Conservation (phyloP, 2,797 vertebrate species). For the Ibycter americanus region DNA sequence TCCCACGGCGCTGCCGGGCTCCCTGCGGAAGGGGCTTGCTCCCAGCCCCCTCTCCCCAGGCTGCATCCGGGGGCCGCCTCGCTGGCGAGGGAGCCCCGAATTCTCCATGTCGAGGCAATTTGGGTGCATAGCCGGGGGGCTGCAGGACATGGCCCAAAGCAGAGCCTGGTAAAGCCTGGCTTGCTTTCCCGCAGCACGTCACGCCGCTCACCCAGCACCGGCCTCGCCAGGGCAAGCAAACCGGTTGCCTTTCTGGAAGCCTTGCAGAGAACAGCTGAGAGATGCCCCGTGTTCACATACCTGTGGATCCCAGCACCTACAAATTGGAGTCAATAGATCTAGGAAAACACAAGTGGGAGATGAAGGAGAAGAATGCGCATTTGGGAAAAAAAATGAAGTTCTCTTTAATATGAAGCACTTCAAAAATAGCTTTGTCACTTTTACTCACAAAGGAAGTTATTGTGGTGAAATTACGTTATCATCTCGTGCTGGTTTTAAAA, state of each 20-base stretch:
- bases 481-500: slow-evolving; percentile 40
- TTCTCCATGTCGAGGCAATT: fast-evolving
- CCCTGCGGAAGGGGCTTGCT: fast-evolving
- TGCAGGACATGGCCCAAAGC: too few relatives aligned
- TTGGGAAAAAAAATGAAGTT: not conserved
- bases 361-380: not conserved
- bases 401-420: not conserved
- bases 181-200: fast-evolving
- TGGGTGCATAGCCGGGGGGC: fast-evolving
- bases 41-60: not conserved
- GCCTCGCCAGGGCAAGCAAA: not conserved
- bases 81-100: fast-evolving
- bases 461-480: slow-evolving; percentile 35
- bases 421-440: slow-evolving; percentile 43
- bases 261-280: fast-evolving
- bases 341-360: not conserved
- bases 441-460: slow-evolving; percentile 47
- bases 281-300: fast-evolving
- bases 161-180: fast-evolving
- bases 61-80: not conserved
- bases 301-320: fast-evolving
- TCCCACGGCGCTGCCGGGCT: not conserved
- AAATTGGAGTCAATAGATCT: fast-evolving
- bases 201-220: not conserved
- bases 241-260: not conserved